Percentiles rank a stretch among this genome's conserved stretches.
These are phyloP conservation scores for Drosophila leonis DNA, from an alignment of 2,888 invertebrate species.

Conservation along the genomic window DNA sequence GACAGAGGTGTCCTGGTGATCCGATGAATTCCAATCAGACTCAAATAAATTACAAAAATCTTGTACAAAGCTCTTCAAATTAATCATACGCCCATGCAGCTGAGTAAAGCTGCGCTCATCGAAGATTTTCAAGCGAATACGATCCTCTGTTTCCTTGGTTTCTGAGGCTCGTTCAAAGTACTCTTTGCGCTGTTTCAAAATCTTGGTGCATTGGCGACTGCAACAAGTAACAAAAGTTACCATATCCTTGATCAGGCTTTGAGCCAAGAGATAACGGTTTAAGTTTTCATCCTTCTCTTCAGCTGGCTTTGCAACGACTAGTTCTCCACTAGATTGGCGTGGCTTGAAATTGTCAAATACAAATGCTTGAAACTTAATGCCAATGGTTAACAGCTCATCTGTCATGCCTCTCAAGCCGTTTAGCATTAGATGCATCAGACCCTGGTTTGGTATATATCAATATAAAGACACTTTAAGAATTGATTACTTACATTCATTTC, in stretches of 20 bases:
- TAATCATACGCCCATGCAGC: slow-evolving; percentile 34
- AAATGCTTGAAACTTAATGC: slow-evolving; percentile 12
- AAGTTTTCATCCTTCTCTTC: neutral
- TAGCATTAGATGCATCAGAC: slow-evolving; percentile 17
- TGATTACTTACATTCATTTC: slow-evolving; percentile 52
- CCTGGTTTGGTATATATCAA: slow-evolving; percentile 11
- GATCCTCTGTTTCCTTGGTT: slow-evolving; percentile 20
- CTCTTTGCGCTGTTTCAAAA: slow-evolving; percentile 21
- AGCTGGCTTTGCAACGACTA: too few species aligned
- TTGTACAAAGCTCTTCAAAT: slow-evolving; percentile 14
- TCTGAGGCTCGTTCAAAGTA: slow-evolving; percentile 7
- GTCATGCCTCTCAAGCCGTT: slow-evolving; percentile 22
- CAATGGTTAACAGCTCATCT: slow-evolving; percentile 20
- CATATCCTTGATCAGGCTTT: slow-evolving; percentile 41
- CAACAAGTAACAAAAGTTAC: slow-evolving; percentile 21
- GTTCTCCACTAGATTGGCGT: neutral
- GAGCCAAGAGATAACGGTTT: slow-evolving; percentile 16
- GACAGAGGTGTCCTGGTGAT: neutral
- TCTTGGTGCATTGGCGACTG: slow-evolving; percentile 6
- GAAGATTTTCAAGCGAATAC: slow-evolving; percentile 38
- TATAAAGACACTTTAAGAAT: neutral
- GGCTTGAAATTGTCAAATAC: neutral
- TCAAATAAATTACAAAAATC: slow-evolving; percentile 39
- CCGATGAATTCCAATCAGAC: neutral
- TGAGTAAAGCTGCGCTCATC: slow-evolving; percentile 42